Evolutionary conservation across 2,797 vertebrate species (phyloP), one percentile per base, ranked within the genome.

Genomic region (Oreochromis mossambicus): DNA sequence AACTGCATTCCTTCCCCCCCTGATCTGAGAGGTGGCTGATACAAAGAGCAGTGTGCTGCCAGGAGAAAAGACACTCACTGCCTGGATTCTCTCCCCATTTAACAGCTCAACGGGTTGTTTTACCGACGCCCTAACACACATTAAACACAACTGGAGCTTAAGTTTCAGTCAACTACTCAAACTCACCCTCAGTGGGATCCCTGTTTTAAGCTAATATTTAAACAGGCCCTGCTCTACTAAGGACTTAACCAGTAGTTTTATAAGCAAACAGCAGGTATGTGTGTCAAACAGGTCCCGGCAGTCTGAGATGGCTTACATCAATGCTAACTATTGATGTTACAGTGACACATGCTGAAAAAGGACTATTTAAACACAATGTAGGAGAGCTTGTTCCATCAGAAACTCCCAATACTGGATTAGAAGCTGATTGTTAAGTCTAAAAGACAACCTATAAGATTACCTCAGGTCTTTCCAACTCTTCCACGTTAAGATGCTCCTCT

Each of bases 1-100:
- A 90, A 87, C 66, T 77, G 46, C 83, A 91, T 93, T 93, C 91
- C 76, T 92, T 88, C 85, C 46, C 77, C 70, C 86, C 86, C 24
- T 3, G 89, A 87, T 89, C 81, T 66, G 80, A 83, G 83, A 85
- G 38, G 84, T 32, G 12, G 78, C 82, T 79, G 91, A 94, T 80
- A 86, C 8, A 66, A 79, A 78, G 51, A 52, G 70, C 63, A 78
- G 21, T 26, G 14, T 24, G 14, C 15, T 61, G 14, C 43, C 34
- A 26, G 34, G 78, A 52, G 46, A 68, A 80, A 8, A 36, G 32
- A 17, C 43, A 73, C 6, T 48, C 24, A 26, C 24, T 48, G 14
- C 41, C 6, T 48, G 68, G 24, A 48, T 48, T 73, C 15, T 29
- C 24, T 48, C 41, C 43, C 68, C 41, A 48, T 48, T 73, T 11